A percentile compares a stretch with the other conserved stretches of the same genome.
These are phyloP conservation scores for Archivesica marissinica DNA, from an alignment of 1,140 invertebrate genomes.

Conservation along the genomic window DNA sequence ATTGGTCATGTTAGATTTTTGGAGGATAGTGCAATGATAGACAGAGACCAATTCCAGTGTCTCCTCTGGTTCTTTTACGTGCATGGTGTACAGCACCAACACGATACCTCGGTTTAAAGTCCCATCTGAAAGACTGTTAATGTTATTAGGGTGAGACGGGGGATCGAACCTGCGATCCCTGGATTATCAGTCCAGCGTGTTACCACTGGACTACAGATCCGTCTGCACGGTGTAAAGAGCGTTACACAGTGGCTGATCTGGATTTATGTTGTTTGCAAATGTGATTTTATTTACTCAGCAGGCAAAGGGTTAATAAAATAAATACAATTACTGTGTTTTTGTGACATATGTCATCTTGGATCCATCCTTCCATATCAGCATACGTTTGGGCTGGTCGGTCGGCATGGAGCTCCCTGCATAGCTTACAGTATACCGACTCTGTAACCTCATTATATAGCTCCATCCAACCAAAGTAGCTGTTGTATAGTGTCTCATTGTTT, in stretches of 20 bases:
- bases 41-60: too few species aligned
- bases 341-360: conserved; percentile 52
- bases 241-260: background rate
- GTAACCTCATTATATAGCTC: conserved; percentile 9
- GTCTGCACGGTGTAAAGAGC: background rate
- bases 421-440: background rate
- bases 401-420: conserved; percentile 48
- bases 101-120: too few species aligned
- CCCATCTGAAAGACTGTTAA: too few species aligned
- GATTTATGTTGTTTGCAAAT: background rate
- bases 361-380: conserved; percentile 50
- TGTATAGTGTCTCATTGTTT: conserved; percentile 42
- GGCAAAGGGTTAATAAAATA: background rate
- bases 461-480: conserved; percentile 54
- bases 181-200: background rate
- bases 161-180: background rate
- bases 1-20: too few species aligned
- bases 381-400: conserved; percentile 49
- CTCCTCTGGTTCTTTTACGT: too few species aligned
- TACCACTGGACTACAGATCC: background rate
- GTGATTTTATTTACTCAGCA: background rate
- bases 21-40: too few species aligned
- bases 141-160: too few species aligned
- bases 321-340: conserved; percentile 47
- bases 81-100: too few species aligned